Base-by-base conservation (phyloP, 2,888 invertebrate species). In the Melangyna quadrimaculata region DNA sequence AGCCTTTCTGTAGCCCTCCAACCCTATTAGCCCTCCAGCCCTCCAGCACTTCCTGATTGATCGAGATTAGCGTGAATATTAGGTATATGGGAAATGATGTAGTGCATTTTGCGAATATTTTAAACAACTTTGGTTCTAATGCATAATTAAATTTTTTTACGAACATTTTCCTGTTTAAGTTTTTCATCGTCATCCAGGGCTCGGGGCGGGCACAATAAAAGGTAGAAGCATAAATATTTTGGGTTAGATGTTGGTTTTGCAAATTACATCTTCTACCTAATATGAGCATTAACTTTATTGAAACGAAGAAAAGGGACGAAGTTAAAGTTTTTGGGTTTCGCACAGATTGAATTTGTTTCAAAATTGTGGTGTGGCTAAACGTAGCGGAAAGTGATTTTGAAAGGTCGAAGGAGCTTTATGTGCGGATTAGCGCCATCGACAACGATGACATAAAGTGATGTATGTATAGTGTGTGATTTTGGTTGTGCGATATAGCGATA, bases 21-120 rank as follows among this genome's bases (percentile, higher is more conserved):
- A 78, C 77, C 81, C 87, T 88, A n/a, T n/a, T n/a, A n/a, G n/a
- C n/a, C n/a, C n/a, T n/a, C n/a, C n/a, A 88, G 87, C 78, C 83
- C 81, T 87, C 79, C 75, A 87, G 79, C 77, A 82, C 87, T 88
- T 88, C 83, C 83, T 88, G 88, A 88, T 89, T 89, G 88, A 88
- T 88, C 80, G 82, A 87, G 88, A 88, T 88, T 88, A 88, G 82
- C 87, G 53, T 43, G 22, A 67, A 75, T n/a, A n/a, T n/a, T n/a
- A n/a, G n/a, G n/a, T n/a, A n/a, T n/a, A n/a, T 61, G 43, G 69
- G 53, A 45, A 70, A 14, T 22, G 59, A 57, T 80, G 72, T 77
- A 61, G 32, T 59, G 48, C 65, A 71, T 80, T 84, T 61, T 61
- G 48, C 55, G 65, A 72, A 53, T 69, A 80, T 70, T 84, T 80